Evolutionary conservation across 2,888 invertebrate genomes (phyloP), one percentile per base, ranked within the genome.

Genomic region (Drosophila nr. perissopoda): DNA sequence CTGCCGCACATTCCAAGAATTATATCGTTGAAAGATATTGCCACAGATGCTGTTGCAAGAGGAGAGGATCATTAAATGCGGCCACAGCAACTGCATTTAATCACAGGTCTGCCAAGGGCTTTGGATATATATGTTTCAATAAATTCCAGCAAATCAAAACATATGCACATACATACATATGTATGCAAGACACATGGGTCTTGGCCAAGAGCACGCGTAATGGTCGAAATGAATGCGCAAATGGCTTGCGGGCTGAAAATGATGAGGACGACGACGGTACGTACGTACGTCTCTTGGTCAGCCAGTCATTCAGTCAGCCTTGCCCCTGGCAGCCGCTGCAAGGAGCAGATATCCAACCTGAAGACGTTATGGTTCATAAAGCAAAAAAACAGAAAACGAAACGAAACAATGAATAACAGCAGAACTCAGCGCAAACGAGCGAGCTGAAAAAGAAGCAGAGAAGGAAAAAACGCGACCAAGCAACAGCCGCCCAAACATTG

Each of bases 281-380:
- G 31, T 27, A 46, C 11, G 31, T n/a, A 27, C 10, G 53, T 46
- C 31, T 66, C 48, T 38, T 8, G 18, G 4, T 25, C 46, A 46
- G 46, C 25, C 46, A 42, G 42, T 21, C 42, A 42, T 21, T 21
- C 42, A 46, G 25, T 58, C 68, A 78, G 89, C 86, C 86, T 87
- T 89, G 86, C 89, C 86, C 77, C 76, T 68, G 84, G 86, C 88
- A 63, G 71, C 58, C 63, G 60, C 63, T 51, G 25, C 25, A 58
- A 65, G 80, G 71, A 76, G 81, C 49, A 57, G 70, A 73, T 70
- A 52, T 62, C 56, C 40, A 62, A 68, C 62, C 73, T 59, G 70
- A 76, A 81, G 79, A 85, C 81, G 90, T 86, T 91, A 86, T 90
- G 91, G 89, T 85, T 91, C 84, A 88, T 90, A 89, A 85, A 85